Base-by-base conservation (phyloP, 2,888 invertebrate genomes). In the Galeruca laticollis region DNA sequence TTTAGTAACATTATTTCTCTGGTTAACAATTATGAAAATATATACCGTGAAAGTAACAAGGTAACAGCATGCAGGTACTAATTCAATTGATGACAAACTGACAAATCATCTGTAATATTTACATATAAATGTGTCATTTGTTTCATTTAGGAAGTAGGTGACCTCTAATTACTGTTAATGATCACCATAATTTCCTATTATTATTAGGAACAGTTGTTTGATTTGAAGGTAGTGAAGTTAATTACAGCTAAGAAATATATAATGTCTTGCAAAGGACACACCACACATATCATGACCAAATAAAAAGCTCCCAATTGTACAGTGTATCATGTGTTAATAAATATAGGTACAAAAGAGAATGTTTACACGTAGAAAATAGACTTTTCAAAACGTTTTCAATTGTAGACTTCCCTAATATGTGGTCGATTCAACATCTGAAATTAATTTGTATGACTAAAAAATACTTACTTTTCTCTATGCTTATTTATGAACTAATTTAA, bases 391-490 rank as follows among this genome's bases (percentile, higher is more conserved):
- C n/a, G n/a, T n/a, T n/a, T n/a, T n/a, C n/a, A n/a, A n/a, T n/a
- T n/a, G n/a, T n/a, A n/a, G n/a, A n/a, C n/a, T n/a, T n/a, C n/a
- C n/a, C n/a, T n/a, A n/a, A 49, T 26, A 5, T 52, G 11, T 43
- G 11, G n/a, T 43, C 3, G 8, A 43, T 9, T 4, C 11, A 10
- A 43, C 11, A 43, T 43, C 11, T 43, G 11, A 43, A 52, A 52
- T 26, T 52, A 21, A 52, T 11, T n/a, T 21, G 26, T n/a, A n/a
- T n/a, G n/a, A n/a, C n/a, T n/a, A 9, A 52, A 6, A 13, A 13
- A 47, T 62, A 66, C 67, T 67, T 62, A 70, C 67, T 52, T 70
- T 57, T 6, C 20, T 66, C 51, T 69, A 37, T 21, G 35, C 60
- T 67, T 62, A 49, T 35, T 60, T 56, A 56, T 40, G 56, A 35